phyloP scores from a whole-genome alignment of 35 echinoderm and acorn worm genomes.

The Anneissia japonica region DNA sequence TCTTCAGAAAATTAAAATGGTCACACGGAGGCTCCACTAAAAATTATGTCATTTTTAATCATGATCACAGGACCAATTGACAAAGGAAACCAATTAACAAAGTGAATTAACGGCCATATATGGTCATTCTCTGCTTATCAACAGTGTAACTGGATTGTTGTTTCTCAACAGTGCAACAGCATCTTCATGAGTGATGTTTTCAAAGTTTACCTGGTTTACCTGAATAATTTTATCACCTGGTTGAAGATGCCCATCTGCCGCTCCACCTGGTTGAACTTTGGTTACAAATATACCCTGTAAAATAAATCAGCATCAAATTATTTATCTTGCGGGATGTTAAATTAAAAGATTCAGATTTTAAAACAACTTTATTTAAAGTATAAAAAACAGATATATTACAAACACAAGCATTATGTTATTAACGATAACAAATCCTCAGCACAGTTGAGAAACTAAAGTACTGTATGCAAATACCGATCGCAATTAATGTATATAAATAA shows the following conservation, averaged over 20 bases:
- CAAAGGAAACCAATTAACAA: too few relatives aligned
- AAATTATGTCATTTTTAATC: too few relatives aligned
- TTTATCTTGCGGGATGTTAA: neutral
- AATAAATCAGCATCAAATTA: too few relatives aligned
- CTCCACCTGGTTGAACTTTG: slow-evolving; percentile 54
- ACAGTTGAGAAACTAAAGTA: too few relatives aligned
- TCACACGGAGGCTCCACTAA: too few relatives aligned
- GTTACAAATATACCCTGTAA: slow-evolving; percentile 76
- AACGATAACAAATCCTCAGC: neutral
- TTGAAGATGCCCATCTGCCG: slow-evolving; percentile 33
- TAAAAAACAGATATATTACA: neutral
- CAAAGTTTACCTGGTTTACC: slow-evolving; percentile 51
- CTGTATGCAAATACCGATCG: too few relatives aligned
- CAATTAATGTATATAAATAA: too few relatives aligned
- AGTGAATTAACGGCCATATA: too few relatives aligned
- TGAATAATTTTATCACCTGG: slow-evolving; percentile 66
- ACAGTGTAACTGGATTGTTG: slow-evolving; percentile 54
- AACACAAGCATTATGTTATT: neutral
- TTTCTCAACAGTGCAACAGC: slow-evolving; percentile 42
- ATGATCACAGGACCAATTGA: too few relatives aligned
- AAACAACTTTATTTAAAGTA: neutral
- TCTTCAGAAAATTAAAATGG: too few relatives aligned
- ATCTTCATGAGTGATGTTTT: slow-evolving; percentile 40
- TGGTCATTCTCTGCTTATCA: slow-evolving; percentile 42
- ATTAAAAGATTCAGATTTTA: neutral